These are phyloP conservation scores for Nothura maculosa DNA, from an alignment of 2,797 vertebrate species.

Conservation along the genomic window DNA sequence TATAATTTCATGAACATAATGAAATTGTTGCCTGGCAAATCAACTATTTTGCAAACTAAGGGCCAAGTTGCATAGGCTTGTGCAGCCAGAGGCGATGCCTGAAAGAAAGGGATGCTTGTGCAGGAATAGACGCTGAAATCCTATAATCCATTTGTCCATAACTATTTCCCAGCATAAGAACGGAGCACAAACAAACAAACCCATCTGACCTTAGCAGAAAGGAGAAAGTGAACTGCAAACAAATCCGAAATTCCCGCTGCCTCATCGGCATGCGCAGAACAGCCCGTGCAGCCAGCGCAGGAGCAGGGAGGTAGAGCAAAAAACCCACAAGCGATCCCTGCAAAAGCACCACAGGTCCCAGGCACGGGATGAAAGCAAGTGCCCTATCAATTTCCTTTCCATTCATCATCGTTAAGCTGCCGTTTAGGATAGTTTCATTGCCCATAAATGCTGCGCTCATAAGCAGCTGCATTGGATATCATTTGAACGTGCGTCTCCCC, in stretches of 20 bases:
- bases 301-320: neutral
- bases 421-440: constrained; percentile 58
- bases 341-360: neutral
- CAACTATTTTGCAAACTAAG: constrained; percentile 3
- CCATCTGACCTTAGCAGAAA: constrained; percentile 23
- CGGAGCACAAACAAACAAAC: constrained; percentile 47
- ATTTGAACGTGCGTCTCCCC: constrained; percentile 67
- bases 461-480: constrained; percentile 76
- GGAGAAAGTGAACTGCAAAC: constrained; percentile 62
- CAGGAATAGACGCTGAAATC: constrained; percentile 23
- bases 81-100: neutral
- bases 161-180: constrained; percentile 26
- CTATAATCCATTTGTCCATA: constrained; percentile 26
- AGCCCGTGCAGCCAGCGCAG: neutral
- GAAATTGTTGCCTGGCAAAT: neutral
- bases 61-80: neutral
- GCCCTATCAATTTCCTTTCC: constrained; percentile 50
- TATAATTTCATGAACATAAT: no score
- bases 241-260: constrained; percentile 4
- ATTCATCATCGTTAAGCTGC: constrained; percentile 19
- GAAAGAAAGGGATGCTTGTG: neutral
- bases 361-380: constrained; percentile 18
- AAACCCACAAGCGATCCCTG: neutral
- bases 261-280: constrained; percentile 18
- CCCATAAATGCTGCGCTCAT: constrained; percentile 48